Evolutionary conservation across 2,113 vertebrate genomes (phyloP).

Genomic region (Arizona elegans): DNA sequence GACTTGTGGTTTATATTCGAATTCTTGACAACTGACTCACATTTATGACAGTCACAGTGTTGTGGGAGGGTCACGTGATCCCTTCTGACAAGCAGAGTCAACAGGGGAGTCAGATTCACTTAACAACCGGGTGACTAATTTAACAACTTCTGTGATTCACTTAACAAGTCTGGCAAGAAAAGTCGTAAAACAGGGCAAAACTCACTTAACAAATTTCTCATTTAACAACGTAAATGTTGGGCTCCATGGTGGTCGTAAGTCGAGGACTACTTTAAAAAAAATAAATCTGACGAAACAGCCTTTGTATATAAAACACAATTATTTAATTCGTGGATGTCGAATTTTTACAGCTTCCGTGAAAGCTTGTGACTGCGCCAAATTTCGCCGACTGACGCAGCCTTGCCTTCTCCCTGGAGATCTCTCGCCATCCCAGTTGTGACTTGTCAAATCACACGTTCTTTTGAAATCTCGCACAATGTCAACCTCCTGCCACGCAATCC

Average conservation of each 20-base stretch:
- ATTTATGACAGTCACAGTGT: too few species aligned
- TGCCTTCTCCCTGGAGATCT: background rate
- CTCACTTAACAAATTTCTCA: background rate
- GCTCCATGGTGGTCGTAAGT: rapidly evolving
- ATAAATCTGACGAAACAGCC: background rate
- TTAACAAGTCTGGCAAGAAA: background rate
- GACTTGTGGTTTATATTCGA: too few species aligned
- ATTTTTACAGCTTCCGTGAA: background rate
- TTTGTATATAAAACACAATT: background rate
- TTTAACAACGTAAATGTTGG: background rate
- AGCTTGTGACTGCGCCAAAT: background rate
- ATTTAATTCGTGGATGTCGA: background rate
- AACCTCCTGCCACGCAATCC: background rate
- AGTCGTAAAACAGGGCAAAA: background rate
- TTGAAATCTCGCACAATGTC: background rate
- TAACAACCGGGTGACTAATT: too few species aligned
- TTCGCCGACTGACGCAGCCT: background rate
- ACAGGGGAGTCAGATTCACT: too few species aligned
- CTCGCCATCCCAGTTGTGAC: background rate
- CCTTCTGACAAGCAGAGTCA: too few species aligned
- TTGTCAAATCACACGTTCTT: background rate
- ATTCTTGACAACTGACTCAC: too few species aligned
- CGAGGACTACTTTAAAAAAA: background rate
- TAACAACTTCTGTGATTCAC: background rate
- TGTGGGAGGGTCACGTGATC: too few species aligned